Conservation (phyloP, 2,113 vertebrate species). For the Rhea americana region DNA sequence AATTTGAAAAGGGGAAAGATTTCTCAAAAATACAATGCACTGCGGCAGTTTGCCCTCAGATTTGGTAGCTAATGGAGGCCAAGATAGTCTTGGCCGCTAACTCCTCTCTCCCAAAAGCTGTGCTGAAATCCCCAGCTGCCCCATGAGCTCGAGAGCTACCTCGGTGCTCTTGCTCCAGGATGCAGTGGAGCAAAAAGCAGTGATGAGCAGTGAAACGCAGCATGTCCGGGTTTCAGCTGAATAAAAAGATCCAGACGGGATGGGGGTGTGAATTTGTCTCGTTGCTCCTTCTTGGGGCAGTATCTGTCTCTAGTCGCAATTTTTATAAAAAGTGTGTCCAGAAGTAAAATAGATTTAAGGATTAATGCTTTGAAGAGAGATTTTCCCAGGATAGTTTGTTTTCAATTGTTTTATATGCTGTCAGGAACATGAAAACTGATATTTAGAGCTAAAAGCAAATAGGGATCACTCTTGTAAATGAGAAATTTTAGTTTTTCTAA, state of each 20-base stretch:
- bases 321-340: background rate
- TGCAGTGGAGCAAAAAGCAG: background rate
- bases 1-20: background rate
- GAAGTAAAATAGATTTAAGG: conserved; percentile 43
- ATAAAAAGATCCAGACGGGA: conserved; percentile 7
- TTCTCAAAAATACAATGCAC: background rate
- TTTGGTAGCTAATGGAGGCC: background rate
- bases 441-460: conserved; percentile 10
- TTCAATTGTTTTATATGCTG: background rate
- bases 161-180: rapidly evolving
- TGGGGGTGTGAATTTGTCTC: background rate
- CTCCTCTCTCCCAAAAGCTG: background rate
- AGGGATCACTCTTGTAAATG: conserved; percentile 18
- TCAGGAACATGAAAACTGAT: background rate
- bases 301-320: conserved; percentile 15
- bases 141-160: rapidly evolving
- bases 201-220: background rate
- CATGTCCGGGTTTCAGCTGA: background rate
- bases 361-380: conserved; percentile 17
- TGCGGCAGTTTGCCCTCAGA: background rate
- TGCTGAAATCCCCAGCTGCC: rapidly evolving
- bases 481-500: conserved; percentile 4
- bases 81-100: background rate
- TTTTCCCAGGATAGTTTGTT: background rate
- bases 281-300: conserved; percentile 35